Evolutionary conservation across 2,888 invertebrate species (phyloP), one percentile per base, ranked within the genome.

Genomic region (Lysandra bellargus): DNA sequence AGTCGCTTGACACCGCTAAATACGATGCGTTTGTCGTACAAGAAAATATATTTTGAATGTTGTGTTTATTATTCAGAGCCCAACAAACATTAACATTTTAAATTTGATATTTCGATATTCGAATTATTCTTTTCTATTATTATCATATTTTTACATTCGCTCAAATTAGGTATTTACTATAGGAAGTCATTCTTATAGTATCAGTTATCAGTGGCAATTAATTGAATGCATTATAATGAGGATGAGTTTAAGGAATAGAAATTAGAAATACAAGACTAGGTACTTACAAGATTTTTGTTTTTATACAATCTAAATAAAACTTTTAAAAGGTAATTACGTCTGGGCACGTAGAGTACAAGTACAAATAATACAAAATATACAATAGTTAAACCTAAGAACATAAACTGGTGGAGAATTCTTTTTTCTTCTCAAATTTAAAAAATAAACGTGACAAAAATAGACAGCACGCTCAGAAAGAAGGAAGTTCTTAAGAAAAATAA

Each of bases 1-100:
- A 23, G 23, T 23, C 23, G 23, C 76, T 57, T 76, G 57, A 76
- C 53, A 53, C 75, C 49, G 44, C 57, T 33, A 57, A 53, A 76
- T 14, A 76, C 76, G 49, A 37, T 5, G 33, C 44, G 33, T 37
- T 69, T 69, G 69, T 69, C 33, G 69, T 17, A 9, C 33, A 37
- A 14, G 49, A 69, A 30, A 12, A 12, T 69, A 69, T 69, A 69
- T 69, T 12, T 69, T 69, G 23, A 61, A 61, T 61, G 61, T 61
- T 60, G 14, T 60, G 53, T 53, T 53, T 53, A 12, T 49, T 49
- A 14, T 53, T 12, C 53, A 2, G 53, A 53, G 53, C 12, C 12
- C 53, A 53, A 9, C 12, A 53, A 53, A 3, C 3, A 53, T 53
- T 40, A 40, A 40, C 5, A 1, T 40, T 40, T 40, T 6, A 40